Conservation (phyloP, 1,140 invertebrate genomes). For the Sinella curviseta region DNA sequence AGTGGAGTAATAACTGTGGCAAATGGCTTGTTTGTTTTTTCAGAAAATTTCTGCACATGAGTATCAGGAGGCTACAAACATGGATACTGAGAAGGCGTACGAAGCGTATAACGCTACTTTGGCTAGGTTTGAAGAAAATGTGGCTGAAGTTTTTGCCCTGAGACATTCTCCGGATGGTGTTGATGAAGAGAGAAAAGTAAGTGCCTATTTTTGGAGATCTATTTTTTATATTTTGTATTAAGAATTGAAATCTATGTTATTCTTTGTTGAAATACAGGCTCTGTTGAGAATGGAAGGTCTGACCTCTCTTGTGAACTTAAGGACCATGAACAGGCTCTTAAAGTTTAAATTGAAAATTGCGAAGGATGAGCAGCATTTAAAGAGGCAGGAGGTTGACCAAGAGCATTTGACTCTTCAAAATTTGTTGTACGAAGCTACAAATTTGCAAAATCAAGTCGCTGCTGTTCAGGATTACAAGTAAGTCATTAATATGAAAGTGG, state of each 20-base stretch:
- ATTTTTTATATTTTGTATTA: conserved; percentile 32
- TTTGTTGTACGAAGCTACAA: conserved; percentile 90
- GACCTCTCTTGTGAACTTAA: conserved; percentile 74
- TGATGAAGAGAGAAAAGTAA: conserved; percentile 48
- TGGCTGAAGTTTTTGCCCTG: conserved; percentile 66
- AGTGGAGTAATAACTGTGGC: background rate
- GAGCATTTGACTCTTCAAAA: conserved; percentile 90
- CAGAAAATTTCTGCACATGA: conserved; percentile 69
- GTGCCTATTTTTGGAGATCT: conserved; percentile 16
- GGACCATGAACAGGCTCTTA: conserved; percentile 86
- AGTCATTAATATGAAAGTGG: conserved; percentile 47
- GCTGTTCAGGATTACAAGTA: conserved; percentile 91
- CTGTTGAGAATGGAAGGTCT: conserved; percentile 66
- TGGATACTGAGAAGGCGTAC: conserved; percentile 68
- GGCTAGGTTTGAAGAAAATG: conserved; percentile 65
- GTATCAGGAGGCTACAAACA: conserved; percentile 68
- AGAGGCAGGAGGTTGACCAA: conserved; percentile 84
- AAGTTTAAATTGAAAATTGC: conserved; percentile 80
- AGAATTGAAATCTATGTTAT: conserved; percentile 57
- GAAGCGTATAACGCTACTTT: conserved; percentile 68
- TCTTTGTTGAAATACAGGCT: conserved; percentile 62
- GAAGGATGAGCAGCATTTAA: conserved; percentile 72
- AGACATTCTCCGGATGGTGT: conserved; percentile 63
- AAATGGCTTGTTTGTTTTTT: conserved; percentile 46
- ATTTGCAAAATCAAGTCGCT: conserved; percentile 88